phyloP scores from a whole-genome alignment of 1,140 invertebrate species.

The Dreissena rostriformis region DNA sequence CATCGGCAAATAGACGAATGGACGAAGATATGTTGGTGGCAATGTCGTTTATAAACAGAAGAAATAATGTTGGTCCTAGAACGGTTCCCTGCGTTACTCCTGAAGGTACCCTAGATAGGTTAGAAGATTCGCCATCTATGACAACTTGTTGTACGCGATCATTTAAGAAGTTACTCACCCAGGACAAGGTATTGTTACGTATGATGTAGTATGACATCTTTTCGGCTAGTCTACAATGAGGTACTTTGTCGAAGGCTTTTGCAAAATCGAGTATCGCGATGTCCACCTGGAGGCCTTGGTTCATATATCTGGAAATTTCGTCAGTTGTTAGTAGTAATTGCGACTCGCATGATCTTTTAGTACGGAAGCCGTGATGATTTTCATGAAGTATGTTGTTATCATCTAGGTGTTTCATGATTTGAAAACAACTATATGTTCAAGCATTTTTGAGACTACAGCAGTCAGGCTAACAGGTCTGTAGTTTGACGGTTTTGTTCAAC shows the following conservation, averaged over 20 bases:
- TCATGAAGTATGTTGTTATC: slow-evolving; percentile 21
- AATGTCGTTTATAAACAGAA: slow-evolving; percentile 16
- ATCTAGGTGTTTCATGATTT: slow-evolving; percentile 22
- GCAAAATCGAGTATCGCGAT: slow-evolving; percentile 33
- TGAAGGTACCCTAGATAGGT: neutral
- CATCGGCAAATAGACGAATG: slow-evolving; percentile 24
- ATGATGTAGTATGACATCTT: slow-evolving; percentile 5
- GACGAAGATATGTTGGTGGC: neutral
- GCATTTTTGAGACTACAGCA: slow-evolving; percentile 12
- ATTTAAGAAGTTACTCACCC: slow-evolving; percentile 2
- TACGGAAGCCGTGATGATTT: slow-evolving; percentile 29
- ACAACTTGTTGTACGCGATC: slow-evolving; percentile 1
- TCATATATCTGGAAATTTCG: slow-evolving; percentile 2
- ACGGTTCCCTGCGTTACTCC: neutral
- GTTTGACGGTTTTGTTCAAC: slow-evolving; percentile 23
- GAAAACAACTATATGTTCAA: slow-evolving; percentile 29
- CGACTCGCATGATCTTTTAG: slow-evolving; percentile 12
- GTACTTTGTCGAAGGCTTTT: slow-evolving; percentile 36
- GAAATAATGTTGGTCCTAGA: slow-evolving; percentile 1
- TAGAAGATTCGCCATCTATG: neutral
- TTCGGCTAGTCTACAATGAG: neutral
- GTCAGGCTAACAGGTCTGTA: neutral
- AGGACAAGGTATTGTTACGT: neutral
- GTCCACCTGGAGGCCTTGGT: slow-evolving; percentile 24
- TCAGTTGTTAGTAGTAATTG: slow-evolving; percentile 10